Evolutionary conservation across 2,113 vertebrate genomes (phyloP).

Genomic region (Ascaphus truei): DNA sequence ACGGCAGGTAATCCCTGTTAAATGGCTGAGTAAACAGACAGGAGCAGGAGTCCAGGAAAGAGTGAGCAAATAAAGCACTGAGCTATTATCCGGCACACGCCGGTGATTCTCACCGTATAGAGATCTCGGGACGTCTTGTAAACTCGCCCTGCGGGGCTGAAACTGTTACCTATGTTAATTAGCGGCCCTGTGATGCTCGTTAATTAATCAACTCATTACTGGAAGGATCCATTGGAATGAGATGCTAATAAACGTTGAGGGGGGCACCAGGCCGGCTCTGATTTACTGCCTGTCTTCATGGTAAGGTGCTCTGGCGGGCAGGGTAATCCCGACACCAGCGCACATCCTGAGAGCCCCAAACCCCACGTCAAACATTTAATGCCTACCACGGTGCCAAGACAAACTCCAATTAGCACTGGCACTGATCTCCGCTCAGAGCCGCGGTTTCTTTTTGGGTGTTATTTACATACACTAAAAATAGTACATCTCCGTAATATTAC

Average conservation of each 20-base stretch:
- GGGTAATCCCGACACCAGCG: conserved; percentile 2
- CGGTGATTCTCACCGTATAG: background rate
- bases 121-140: background rate
- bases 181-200: background rate
- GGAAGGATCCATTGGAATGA: too few species aligned
- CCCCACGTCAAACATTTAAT: background rate
- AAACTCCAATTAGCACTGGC: conserved; percentile 24
- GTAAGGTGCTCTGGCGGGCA: conserved; percentile 1
- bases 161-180: background rate
- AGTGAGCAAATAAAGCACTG: too few species aligned
- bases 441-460: too few species aligned
- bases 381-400: conserved; percentile 10
- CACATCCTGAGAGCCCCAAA: conserved; percentile 25
- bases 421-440: background rate
- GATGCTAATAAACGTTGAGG: too few species aligned
- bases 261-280: too few species aligned
- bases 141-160: background rate
- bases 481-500: too few species aligned
- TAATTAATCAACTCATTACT: too few species aligned
- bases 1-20: conserved; percentile 3
- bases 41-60: background rate
- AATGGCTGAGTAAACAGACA: conserved; percentile 8
- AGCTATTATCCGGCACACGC: background rate
- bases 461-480: too few species aligned
- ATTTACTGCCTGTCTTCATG: background rate